Evolutionary conservation across 1,140 invertebrate species (phyloP).

Genomic region (Heliothis subflexa): DNA sequence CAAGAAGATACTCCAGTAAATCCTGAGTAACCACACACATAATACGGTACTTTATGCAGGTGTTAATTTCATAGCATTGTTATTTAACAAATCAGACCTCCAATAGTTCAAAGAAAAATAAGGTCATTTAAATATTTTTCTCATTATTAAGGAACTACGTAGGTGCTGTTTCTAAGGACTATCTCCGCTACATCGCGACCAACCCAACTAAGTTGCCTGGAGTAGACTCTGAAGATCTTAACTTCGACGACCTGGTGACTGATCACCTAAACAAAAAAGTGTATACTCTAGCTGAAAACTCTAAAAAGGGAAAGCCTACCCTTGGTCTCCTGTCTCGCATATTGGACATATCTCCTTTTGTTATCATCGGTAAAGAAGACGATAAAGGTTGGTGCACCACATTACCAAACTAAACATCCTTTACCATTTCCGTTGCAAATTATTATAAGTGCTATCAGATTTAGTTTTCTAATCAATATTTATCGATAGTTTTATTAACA

Average conservation of each 20-base stretch:
- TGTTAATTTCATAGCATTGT: neutral
- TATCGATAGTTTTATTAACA: too few relatives aligned
- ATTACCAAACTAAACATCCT: neutral
- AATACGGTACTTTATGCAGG: too few relatives aligned
- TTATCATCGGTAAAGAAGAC: constrained; percentile 41
- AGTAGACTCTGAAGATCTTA: constrained; percentile 56
- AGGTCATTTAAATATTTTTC: too few relatives aligned
- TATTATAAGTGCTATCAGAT: too few relatives aligned
- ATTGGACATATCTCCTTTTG: constrained; percentile 47
- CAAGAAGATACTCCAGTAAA: too few relatives aligned
- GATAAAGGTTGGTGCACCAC: neutral
- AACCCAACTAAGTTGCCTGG: constrained; percentile 57
- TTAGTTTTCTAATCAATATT: too few relatives aligned
- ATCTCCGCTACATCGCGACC: constrained; percentile 57
- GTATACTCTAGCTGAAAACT: constrained; percentile 87
- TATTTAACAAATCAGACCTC: neutral
- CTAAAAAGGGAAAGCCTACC: constrained; percentile 67
- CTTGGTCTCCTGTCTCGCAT: constrained; percentile 45
- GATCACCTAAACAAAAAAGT: constrained; percentile 89
- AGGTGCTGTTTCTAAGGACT: constrained; percentile 59
- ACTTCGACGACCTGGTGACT: constrained; percentile 55
- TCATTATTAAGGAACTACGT: constrained; percentile 56
- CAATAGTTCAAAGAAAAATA: neutral
- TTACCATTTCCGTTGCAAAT: neutral
- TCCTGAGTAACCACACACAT: too few relatives aligned